Conservation (phyloP, 2,797 vertebrate genomes). For the Crax fasciolata region DNA sequence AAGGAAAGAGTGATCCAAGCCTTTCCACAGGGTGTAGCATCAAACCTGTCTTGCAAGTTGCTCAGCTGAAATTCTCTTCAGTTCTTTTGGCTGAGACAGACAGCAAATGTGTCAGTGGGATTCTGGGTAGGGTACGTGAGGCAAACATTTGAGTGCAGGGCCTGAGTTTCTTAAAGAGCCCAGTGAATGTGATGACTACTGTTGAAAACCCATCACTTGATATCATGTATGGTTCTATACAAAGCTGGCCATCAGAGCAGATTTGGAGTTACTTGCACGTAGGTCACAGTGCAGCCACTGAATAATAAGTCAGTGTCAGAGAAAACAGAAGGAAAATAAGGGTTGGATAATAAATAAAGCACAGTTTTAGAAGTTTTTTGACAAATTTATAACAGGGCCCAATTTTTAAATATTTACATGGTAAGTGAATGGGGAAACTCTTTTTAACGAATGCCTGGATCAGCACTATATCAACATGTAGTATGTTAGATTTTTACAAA, state of each 20-base stretch:
- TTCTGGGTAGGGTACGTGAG: not conserved
- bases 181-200: not conserved
- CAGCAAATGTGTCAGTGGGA: slow-evolving; percentile 18
- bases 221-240: not conserved
- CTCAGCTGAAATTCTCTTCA: slow-evolving; percentile 18
- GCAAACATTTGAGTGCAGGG: not conserved
- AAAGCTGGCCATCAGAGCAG: not conserved
- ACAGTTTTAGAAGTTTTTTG: not conserved
- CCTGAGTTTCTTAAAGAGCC: not conserved
- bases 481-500: not conserved
- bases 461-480: not conserved
- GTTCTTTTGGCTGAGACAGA: not conserved
- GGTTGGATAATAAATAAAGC: not conserved
- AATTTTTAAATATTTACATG: not conserved
- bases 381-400: not conserved
- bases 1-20: slow-evolving; percentile 12
- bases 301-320: not conserved
- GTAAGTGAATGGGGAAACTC: not conserved
- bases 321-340: not conserved
- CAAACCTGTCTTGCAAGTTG: slow-evolving; percentile 35
- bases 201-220: not conserved
- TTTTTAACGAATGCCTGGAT: slow-evolving; percentile 7
- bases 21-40: not conserved
- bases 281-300: not conserved
- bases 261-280: slow-evolving; percentile 25